phyloP scores from a whole-genome alignment of 64 coral and sea anemone species.

The Stichodactyla helianthus region DNA sequence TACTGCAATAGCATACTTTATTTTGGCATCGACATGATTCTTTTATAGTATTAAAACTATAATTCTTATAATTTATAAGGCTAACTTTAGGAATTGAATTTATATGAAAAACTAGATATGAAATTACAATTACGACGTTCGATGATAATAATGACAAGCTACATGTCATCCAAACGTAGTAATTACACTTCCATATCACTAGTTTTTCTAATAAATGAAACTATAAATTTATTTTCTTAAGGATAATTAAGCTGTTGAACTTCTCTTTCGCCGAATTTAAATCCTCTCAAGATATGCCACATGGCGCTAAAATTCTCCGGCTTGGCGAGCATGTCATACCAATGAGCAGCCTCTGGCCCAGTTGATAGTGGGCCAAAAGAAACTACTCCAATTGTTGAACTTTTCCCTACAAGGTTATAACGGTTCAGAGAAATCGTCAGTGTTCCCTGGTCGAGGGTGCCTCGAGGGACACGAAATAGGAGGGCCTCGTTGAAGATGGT shows the following conservation, averaged over 20 bases:
- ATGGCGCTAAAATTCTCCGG: constrained; percentile 58
- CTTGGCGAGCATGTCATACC: constrained; percentile 63
- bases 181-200: no score
- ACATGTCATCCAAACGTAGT: no score
- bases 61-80: no score
- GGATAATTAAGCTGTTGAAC: constrained; percentile 36
- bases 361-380: constrained; percentile 51
- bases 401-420: constrained; percentile 80
- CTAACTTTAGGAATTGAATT: no score
- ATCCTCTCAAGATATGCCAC: constrained; percentile 83
- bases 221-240: background rate
- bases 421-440: constrained; percentile 67
- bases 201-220: no score
- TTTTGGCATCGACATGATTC: no score
- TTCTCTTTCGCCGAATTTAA: constrained; percentile 71
- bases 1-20: no score
- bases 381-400: constrained; percentile 65
- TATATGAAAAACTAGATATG: no score
- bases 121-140: no score
- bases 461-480: constrained; percentile 68
- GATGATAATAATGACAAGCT: no score
- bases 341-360: constrained; percentile 77
- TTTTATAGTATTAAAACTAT: no score
- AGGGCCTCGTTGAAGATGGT: constrained; percentile 87
- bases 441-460: constrained; percentile 25